Percentiles rank a stretch among this genome's conserved stretches.
Conservation (phyloP, 2,113 vertebrate genomes). For the Stomatorhinus ivindoensis region DNA sequence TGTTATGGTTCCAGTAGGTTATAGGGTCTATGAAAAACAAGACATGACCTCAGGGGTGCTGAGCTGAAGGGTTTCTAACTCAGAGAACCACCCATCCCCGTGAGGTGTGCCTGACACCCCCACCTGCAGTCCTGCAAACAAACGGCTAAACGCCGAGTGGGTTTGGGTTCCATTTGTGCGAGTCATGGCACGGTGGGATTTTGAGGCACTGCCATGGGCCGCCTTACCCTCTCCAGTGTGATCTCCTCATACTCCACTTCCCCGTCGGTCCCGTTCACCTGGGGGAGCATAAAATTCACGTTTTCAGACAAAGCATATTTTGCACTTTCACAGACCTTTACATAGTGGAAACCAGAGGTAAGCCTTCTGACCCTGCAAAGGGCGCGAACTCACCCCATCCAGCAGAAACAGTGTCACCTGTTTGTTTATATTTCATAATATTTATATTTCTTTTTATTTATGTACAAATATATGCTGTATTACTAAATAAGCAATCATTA, state of each 20-base stretch:
- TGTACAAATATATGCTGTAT: neutral
- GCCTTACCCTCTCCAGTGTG: constrained; percentile 75
- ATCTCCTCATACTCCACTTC: constrained; percentile 86
- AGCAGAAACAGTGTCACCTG: neutral
- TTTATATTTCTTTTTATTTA: neutral
- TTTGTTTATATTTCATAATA: neutral
- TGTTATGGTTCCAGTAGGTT: neutral
- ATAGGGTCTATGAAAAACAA: neutral
- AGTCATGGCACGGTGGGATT: neutral
- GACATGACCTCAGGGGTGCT: neutral
- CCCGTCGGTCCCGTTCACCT: constrained; percentile 84
- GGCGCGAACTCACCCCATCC: neutral
- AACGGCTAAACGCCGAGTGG: neutral
- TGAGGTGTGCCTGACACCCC: neutral
- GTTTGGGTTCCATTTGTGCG: neutral
- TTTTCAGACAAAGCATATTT: neutral
- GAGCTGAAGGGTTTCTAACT: neutral
- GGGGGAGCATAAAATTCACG: constrained; percentile 19
- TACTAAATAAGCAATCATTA: neutral
- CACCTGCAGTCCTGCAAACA: neutral
- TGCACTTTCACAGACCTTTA: neutral
- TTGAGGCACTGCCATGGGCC: neutral
- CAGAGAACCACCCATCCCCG: neutral
- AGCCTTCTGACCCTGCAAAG: neutral
- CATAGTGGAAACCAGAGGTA: neutral